Conservation (phyloP, 2,797 vertebrate species). For the Darevskia nairensis region DNA sequence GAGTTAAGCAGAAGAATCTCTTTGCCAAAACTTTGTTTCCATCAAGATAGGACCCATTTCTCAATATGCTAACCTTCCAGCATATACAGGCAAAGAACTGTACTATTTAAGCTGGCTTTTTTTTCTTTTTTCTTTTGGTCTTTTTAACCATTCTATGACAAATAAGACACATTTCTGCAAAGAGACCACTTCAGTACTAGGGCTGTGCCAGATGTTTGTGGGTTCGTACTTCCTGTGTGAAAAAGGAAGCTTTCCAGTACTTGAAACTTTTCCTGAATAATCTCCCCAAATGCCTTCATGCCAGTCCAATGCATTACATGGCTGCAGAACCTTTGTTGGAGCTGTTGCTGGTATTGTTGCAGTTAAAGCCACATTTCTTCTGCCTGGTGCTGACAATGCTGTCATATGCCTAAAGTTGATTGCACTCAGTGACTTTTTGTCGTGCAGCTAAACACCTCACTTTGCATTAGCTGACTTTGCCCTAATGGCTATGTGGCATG, state of each 20-base stretch:
- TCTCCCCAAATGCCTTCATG: background rate
- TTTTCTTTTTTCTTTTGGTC: no score
- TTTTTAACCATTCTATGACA: no score
- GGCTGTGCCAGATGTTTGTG: background rate
- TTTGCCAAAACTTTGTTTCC: background rate
- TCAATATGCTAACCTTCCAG: background rate
- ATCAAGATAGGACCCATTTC: background rate
- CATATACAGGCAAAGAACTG: background rate
- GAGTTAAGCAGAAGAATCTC: background rate
- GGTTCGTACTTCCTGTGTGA: background rate
- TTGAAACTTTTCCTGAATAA: background rate
- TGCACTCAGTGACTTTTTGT: background rate
- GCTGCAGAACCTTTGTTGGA: background rate
- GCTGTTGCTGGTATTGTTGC: background rate
- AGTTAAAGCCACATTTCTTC: background rate
- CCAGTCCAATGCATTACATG: background rate
- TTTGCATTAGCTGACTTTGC: background rate
- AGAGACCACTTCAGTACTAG: background rate
- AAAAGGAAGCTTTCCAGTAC: background rate
- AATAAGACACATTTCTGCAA: no score
- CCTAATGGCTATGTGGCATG: background rate
- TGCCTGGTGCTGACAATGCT: background rate
- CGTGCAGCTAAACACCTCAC: background rate
- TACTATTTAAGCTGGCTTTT: background rate
- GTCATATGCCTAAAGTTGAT: background rate